Percentiles rank a stretch among this genome's conserved stretches.
phyloP scores from a whole-genome alignment of 1,140 invertebrate species.

The Caligus rogercresseyi region DNA sequence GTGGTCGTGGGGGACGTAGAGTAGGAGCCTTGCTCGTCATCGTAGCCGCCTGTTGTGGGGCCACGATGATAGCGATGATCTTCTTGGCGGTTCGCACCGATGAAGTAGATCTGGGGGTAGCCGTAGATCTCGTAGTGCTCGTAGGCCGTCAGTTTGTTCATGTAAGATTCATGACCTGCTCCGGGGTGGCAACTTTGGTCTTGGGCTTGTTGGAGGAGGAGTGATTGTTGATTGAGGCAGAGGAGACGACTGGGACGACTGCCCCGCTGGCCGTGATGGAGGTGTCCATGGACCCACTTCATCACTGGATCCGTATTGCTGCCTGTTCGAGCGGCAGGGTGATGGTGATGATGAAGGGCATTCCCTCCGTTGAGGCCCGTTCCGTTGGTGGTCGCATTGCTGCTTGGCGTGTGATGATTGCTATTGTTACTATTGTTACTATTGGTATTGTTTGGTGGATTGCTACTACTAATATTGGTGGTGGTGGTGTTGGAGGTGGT shows the following conservation, averaged over 20 bases:
- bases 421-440: slow-evolving; percentile 20
- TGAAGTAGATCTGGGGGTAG: slow-evolving; percentile 84
- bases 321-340: slow-evolving; percentile 21
- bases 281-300: background rate
- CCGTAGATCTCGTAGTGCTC: slow-evolving; percentile 87
- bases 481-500: slow-evolving; percentile 16
- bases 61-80: slow-evolving; percentile 65
- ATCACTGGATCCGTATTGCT: slow-evolving; percentile 22
- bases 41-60: slow-evolving; percentile 72
- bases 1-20: slow-evolving; percentile 91
- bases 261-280: background rate
- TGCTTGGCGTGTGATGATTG: slow-evolving; percentile 15
- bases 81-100: slow-evolving; percentile 88
- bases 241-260: too few species aligned
- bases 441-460: slow-evolving; percentile 17
- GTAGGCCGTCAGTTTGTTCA: slow-evolving; percentile 79
- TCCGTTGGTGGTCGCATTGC: slow-evolving; percentile 17
- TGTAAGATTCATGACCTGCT: slow-evolving; percentile 84
- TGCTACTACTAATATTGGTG: too few species aligned
- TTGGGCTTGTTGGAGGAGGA: slow-evolving; percentile 35
- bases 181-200: slow-evolving; percentile 54
- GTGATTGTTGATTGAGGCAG: slow-evolving; percentile 23
- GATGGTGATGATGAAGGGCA: slow-evolving; percentile 19
- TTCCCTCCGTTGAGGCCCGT: slow-evolving; percentile 20
- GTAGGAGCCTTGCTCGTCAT: slow-evolving; percentile 94